Base-by-base conservation (phyloP, 2,888 invertebrate species). In the Cremastinae sp. region DNA sequence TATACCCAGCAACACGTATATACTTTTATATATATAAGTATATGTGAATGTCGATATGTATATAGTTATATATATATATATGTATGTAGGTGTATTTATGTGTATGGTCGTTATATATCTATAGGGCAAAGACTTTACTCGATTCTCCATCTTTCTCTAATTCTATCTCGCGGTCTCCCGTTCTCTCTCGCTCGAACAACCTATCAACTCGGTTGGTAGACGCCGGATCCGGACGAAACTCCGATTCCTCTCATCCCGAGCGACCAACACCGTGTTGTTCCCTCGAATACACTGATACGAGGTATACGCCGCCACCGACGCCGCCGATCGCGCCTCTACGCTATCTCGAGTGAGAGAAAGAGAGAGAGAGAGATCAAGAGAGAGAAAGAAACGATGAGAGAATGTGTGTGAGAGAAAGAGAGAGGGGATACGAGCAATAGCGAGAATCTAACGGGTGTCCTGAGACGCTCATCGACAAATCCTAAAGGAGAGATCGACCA, bases 181-280 rank as follows among this genome's bases (percentile, higher is more conserved):
- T 79, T 83, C 82, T 83, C 85, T 84, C 83, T 86, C 82, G 78
- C 83, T 83, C 84, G 84, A 88, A 86, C 86, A 87, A 87, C 86
- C 86, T 86, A 87, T 87, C 86, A 87, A 89, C 89, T 89, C 88
- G 88, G 89, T 84, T 86, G 89, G 85, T 89, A 86, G 87, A 89
- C 89, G 89, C 80, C 80, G 86, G 80, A 78, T 83, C 86, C 87
- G 89, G 89, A 88, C 87, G 80, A 69, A 68, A 55, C 49, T 47
- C 81, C 83, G 85, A 84, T 87, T 88, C 28, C 88, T 85, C 88
- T 86, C 88, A 88, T 88, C 87, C 89, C 88, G 28, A 88, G 87
- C 87, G 85, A 86, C 84, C 87, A 86, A 85, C 86, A 85, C 85
- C 87, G 87, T 88, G 28, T 28, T 28, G 28, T 28, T 28, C 28